Conservation (phyloP, 1,140 invertebrate genomes). For the Drosophila littoralis region DNA sequence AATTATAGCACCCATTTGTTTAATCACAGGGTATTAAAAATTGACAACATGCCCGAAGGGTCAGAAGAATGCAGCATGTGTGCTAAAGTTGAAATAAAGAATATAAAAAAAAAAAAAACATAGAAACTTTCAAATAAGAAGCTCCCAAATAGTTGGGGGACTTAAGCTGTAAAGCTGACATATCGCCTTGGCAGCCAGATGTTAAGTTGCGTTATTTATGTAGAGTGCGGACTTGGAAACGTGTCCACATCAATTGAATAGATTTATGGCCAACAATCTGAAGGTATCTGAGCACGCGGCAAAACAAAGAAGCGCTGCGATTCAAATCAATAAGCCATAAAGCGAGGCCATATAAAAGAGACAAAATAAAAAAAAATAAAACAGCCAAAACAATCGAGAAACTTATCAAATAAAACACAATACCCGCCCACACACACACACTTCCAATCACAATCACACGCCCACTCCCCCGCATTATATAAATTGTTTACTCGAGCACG, state of each 20-base stretch:
- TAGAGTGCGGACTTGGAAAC: slow-evolving; percentile 34
- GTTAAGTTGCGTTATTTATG: slow-evolving; percentile 27
- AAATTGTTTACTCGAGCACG: slow-evolving; percentile 21
- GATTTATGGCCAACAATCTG: slow-evolving; percentile 62
- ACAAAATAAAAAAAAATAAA: too few species aligned
- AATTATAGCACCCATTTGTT: background rate
- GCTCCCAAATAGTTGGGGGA: slow-evolving; percentile 1
- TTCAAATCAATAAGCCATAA: slow-evolving; percentile 78
- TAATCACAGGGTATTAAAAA: slow-evolving; percentile 20
- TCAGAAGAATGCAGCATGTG: slow-evolving; percentile 35
- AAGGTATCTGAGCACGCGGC: slow-evolving; percentile 15
- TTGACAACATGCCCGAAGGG: slow-evolving; percentile 26
- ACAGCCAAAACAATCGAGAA: slow-evolving; percentile 37
- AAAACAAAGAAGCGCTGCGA: slow-evolving; percentile 55
- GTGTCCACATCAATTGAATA: slow-evolving; percentile 45
- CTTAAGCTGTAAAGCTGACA: slow-evolving; percentile 23
- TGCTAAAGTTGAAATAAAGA: slow-evolving; percentile 20
- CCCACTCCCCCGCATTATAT: slow-evolving; percentile 2
- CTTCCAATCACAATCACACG: background rate
- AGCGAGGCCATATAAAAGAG: slow-evolving; percentile 38
- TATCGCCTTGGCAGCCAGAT: slow-evolving; percentile 19
- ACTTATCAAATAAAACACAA: slow-evolving; percentile 70
- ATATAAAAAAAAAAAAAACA: too few species aligned
- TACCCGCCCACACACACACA: slow-evolving; percentile 19
- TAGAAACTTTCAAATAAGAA: background rate